Conservation (phyloP, 2,888 invertebrate genomes). For the Eupithecia insigniata region DNA sequence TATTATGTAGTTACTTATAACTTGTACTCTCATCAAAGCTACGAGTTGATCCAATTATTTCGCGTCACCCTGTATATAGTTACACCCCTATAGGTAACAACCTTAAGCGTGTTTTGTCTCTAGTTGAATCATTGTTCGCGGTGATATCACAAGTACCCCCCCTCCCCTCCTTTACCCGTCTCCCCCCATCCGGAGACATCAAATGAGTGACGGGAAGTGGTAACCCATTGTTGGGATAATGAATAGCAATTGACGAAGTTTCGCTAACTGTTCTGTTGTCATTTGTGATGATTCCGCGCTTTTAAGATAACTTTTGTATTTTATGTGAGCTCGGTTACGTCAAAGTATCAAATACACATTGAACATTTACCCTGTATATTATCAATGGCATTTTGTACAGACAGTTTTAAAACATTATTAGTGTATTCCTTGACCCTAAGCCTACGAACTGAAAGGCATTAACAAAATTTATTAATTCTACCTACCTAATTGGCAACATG, state of each 20-base stretch:
- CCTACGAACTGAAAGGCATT: too few species aligned
- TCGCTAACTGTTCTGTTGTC: constrained; percentile 9
- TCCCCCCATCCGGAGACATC: constrained; percentile 63
- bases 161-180: constrained; percentile 34
- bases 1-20: background rate
- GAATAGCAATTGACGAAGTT: constrained; percentile 41
- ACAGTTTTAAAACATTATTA: background rate
- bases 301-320: constrained; percentile 4
- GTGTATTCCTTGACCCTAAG: background rate
- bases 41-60: background rate
- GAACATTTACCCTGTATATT: background rate
- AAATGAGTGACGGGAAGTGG: constrained; percentile 62
- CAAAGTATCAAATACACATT: background rate
- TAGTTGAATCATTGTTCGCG: constrained; percentile 75
- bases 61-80: constrained; percentile 60
- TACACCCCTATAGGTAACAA: constrained; percentile 63
- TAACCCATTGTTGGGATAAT: constrained; percentile 54
- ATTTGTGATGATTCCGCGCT: background rate
- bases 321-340: background rate
- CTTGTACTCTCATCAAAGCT: background rate
- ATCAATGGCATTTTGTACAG: background rate
- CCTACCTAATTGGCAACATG: too few species aligned
- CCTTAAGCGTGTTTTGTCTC: constrained; percentile 77
- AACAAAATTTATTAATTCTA: too few species aligned
- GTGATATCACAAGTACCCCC: constrained; percentile 55